Conservation (phyloP, 2,797 vertebrate species). For the Anguilla marmorata region DNA sequence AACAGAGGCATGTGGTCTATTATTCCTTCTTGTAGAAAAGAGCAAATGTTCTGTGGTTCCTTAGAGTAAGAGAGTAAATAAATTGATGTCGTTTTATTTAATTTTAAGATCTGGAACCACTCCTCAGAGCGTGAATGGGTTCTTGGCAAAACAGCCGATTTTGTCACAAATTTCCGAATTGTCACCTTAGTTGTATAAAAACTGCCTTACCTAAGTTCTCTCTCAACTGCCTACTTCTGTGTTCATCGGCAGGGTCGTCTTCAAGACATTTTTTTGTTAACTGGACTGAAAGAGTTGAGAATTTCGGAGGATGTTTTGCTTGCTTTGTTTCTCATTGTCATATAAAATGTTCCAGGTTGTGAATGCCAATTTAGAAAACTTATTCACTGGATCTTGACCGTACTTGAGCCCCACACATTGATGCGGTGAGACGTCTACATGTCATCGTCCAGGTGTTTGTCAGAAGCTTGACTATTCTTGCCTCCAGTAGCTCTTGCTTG, state of each 20-base stretch:
- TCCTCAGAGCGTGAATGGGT: background rate
- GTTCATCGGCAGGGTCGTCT: background rate
- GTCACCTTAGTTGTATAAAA: background rate
- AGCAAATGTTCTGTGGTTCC: background rate
- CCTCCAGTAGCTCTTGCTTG: constrained; percentile 26
- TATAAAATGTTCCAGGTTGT: constrained; percentile 16
- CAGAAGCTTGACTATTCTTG: constrained; percentile 29
- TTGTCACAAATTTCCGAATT: background rate
- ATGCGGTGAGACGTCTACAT: background rate
- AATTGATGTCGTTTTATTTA: background rate
- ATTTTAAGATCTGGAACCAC: background rate
- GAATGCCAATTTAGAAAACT: constrained; percentile 8
- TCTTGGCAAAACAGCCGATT: background rate
- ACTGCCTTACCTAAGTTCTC: background rate
- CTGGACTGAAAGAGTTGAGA: background rate
- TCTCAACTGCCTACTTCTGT: background rate
- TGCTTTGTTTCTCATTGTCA: background rate
- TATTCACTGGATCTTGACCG: background rate
- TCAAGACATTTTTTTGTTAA: background rate
- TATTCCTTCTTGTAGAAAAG: background rate
- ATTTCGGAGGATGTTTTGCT: background rate
- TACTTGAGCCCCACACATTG: background rate
- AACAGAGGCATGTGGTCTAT: background rate
- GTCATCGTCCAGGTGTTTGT: constrained; percentile 7
- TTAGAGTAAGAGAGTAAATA: background rate